These are phyloP conservation scores for Barbus barbus DNA, from an alignment of 2,113 vertebrate species.

Conservation along the genomic window DNA sequence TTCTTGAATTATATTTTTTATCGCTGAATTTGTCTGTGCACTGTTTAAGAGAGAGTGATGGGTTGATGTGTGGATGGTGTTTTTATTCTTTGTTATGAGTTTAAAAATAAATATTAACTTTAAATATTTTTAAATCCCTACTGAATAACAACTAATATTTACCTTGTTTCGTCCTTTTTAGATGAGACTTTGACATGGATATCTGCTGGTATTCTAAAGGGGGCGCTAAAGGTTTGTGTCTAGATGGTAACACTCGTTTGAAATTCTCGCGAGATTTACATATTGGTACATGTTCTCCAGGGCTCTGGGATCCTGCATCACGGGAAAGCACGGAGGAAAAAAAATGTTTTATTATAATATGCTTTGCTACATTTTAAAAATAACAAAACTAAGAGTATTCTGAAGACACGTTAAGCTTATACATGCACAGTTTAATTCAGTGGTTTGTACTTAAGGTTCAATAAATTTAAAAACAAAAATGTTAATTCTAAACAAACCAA, in stretches of 20 bases:
- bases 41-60: constrained; percentile 23
- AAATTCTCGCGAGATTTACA: constrained; percentile 19
- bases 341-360: no score
- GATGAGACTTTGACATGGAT: no score
- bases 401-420: not conserved
- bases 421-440: not conserved
- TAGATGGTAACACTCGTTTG: not conserved
- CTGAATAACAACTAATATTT: not conserved
- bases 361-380: no score
- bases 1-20: constrained; percentile 50
- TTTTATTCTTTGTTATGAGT: not conserved
- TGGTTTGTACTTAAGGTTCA: not conserved
- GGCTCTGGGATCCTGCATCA: not conserved
- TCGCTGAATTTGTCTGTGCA: constrained; percentile 25
- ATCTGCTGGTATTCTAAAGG: not conserved
- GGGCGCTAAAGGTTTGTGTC: constrained; percentile 9
- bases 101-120: constrained; percentile 37
- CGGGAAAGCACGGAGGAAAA: not conserved
- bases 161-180: not conserved
- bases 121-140: not conserved
- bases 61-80: constrained; percentile 16
- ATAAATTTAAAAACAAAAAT: not conserved
- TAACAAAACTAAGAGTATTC: not conserved
- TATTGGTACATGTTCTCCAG: not conserved
- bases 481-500: not conserved